Base-by-base conservation (phyloP, 2,888 invertebrate species). In the Lysandra bellargus region DNA sequence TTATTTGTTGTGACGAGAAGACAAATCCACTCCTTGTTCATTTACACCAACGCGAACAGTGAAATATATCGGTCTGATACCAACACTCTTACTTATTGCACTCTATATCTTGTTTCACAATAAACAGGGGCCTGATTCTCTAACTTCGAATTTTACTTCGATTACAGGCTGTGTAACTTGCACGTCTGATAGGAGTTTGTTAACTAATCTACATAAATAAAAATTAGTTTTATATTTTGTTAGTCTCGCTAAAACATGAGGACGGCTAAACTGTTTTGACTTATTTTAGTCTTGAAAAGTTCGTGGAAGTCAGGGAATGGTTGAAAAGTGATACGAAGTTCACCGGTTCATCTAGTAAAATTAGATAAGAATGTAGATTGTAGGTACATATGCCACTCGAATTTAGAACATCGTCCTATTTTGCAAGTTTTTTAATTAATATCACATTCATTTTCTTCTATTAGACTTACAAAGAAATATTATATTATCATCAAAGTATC, bases 11-110 rank as follows among this genome's bases (percentile, higher is more conserved):
- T 80, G 79, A 81, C 81, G 79, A 64, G 78, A 81, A 81, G 81
- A 83, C 82, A 81, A 83, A 83, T 80, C 80, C 82, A 78, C 78
- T 78, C 78, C 80, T 81, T 80, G 80, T 80, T 78, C 79, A 79
- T 82, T 83, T 80, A 83, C 82, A 80, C 83, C 83, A 80, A 81
- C 82, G 82, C 82, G 14, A 17, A 57, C 4, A 30, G 64, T 79
- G 80, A 83, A 81, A 83, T 81, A 81, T 81, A 81, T 78, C 80
- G 80, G 77, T 79, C 80, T 81, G 79, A 78, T 53, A 80, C 79
- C 78, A 57, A 57, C 17, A 53, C 76, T 9, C 30, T 57, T 33
- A 57, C 69, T 53, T 76, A 53, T 76, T 76, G 23, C 30, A 75
- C 75, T 53, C 4, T 30, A 30, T 30, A 17, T 75, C 53, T 57